A percentile compares a stretch with the other conserved stretches of the same genome.
Evolutionary conservation across 2,113 vertebrate genomes (phyloP).

Genomic region (Podocnemis expansa): DNA sequence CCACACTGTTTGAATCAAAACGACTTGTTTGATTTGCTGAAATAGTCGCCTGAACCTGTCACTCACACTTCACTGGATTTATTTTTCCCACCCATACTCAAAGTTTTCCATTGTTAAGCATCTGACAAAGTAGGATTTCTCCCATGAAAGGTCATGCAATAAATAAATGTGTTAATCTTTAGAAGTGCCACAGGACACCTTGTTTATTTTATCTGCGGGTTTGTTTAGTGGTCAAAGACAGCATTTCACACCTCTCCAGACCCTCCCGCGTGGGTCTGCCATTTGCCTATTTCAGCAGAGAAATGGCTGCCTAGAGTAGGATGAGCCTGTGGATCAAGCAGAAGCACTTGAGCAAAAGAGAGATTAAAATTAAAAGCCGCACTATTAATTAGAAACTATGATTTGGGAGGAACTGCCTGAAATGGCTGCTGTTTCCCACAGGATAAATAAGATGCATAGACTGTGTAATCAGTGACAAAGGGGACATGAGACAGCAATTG

Average conservation of each 20-base stretch:
- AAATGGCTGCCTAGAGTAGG: neutral
- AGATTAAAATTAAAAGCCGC: neutral
- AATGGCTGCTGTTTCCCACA: neutral
- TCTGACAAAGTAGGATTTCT: too few species aligned
- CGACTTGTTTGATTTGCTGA: too few species aligned
- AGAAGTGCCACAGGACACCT: too few species aligned
- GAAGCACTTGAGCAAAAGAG: neutral
- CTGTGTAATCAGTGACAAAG: neutral
- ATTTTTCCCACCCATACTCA: too few species aligned
- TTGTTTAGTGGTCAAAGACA: neutral
- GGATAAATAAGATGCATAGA: neutral
- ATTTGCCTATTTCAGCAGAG: fast-evolving
- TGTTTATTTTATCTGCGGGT: neutral
- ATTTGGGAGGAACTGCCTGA: neutral
- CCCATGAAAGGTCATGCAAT: too few species aligned
- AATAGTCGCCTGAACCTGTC: too few species aligned
- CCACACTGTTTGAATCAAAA: too few species aligned
- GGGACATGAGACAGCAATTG: too few species aligned
- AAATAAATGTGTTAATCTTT: too few species aligned
- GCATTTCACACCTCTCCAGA: neutral
- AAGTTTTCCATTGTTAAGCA: too few species aligned
- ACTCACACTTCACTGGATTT: too few species aligned
- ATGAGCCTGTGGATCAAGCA: neutral
- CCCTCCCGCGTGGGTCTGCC: neutral
- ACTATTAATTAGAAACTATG: fast-evolving